Conservation (phyloP, 2,888 invertebrate species). For the Galeruca laticollis region DNA sequence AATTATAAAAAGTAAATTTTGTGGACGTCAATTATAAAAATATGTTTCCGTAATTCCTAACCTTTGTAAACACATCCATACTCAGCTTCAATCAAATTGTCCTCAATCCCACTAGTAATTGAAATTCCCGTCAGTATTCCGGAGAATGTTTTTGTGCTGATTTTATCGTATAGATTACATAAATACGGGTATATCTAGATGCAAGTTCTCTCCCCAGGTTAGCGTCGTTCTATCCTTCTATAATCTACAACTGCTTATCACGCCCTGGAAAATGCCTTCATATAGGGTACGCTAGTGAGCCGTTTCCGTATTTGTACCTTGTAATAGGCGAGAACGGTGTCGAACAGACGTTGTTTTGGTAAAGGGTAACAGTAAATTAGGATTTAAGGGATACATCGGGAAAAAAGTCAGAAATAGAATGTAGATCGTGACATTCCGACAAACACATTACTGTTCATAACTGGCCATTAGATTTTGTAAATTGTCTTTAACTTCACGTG, state of each 20-base stretch:
- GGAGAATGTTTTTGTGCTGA: constrained; percentile 29
- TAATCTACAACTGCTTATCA: constrained; percentile 30
- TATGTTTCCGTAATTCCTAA: no score
- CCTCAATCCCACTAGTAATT: constrained; percentile 9
- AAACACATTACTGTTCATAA: no score
- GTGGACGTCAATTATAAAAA: no score
- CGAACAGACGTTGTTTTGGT: not conserved
- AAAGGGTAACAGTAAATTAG: not conserved
- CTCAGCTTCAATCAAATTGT: constrained; percentile 17
- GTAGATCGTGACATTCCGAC: not conserved
- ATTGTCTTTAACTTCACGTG: no score
- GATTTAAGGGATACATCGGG: not conserved
- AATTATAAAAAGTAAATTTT: no score
- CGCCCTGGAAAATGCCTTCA: constrained; percentile 17
- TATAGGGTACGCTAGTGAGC: not conserved
- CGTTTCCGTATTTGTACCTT: not conserved
- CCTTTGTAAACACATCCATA: not conserved
- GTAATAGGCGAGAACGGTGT: not conserved
- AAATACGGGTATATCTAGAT: constrained; percentile 27
- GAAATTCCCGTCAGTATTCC: constrained; percentile 28
- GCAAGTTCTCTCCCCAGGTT: constrained; percentile 21
- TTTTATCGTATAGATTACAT: constrained; percentile 32
- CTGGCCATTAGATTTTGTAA: no score
- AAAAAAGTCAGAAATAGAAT: not conserved
- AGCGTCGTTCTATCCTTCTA: constrained; percentile 25